Conservation (phyloP, 1,140 invertebrate species). For the Bombyx mandarina region DNA sequence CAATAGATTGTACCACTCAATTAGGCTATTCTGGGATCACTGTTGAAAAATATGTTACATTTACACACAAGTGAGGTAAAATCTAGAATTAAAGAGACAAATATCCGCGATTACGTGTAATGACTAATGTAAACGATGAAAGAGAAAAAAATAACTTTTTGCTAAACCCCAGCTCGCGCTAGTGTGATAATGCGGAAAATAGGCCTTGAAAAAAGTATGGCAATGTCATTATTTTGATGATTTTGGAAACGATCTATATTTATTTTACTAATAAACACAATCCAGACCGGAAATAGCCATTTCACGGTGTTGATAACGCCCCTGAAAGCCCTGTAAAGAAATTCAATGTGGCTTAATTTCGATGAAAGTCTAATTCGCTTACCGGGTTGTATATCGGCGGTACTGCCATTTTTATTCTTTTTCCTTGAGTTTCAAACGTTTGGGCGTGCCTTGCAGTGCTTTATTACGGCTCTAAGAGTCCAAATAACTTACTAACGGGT, state of each 20-base stretch:
- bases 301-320: constrained; percentile 19
- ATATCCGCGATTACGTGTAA: no score
- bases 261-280: no score
- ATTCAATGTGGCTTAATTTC: constrained; percentile 7
- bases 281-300: constrained; percentile 1
- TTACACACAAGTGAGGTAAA: no score
- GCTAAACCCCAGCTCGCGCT: no score
- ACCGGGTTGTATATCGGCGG: constrained; percentile 53
- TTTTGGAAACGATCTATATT: no score
- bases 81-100: no score
- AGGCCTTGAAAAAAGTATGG: constrained; percentile 11
- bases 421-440: constrained; percentile 8
- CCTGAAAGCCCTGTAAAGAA: constrained; percentile 30
- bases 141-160: no score
- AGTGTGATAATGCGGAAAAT: constrained; percentile 4
- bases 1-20: no score
- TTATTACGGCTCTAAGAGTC: constrained; percentile 18
- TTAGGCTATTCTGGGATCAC: no score
- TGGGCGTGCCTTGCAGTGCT: constrained; percentile 6
- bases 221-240: no score
- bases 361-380: constrained; percentile 25
- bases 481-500: constrained; percentile 19
- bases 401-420: constrained; percentile 30
- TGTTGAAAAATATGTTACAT: no score
- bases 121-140: no score